A percentile compares a stretch with the other conserved stretches of the same genome.
Conservation (phyloP, 1,140 invertebrate species). For the Cherax quadricarinatus region DNA sequence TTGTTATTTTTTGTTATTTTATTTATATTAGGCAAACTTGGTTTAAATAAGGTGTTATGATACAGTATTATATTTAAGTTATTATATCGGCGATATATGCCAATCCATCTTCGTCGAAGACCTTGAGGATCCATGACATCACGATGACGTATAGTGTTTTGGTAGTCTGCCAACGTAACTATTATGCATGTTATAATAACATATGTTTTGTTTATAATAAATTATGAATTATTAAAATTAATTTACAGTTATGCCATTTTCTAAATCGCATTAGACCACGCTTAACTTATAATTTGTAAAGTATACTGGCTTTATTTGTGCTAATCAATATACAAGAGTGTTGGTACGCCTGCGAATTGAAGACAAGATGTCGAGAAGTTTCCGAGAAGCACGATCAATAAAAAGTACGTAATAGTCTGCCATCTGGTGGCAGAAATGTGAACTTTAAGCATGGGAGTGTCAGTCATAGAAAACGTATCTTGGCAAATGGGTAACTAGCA, state of each 20-base stretch:
- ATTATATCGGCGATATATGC: constrained; percentile 1
- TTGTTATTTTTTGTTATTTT: not conserved
- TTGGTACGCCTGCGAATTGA: constrained; percentile 43
- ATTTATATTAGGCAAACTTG: not conserved
- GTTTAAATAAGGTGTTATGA: not conserved
- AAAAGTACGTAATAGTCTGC: constrained; percentile 62
- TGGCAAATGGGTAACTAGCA: not conserved
- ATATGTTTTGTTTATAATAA: too few species aligned
- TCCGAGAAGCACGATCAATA: constrained; percentile 63
- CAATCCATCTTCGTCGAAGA: constrained; percentile 30
- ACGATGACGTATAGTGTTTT: constrained; percentile 60
- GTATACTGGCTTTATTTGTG: not conserved
- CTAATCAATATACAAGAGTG: not conserved
- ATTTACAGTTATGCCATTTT: too few species aligned
- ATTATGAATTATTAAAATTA: not conserved
- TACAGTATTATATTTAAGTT: not conserved
- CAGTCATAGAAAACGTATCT: not conserved
- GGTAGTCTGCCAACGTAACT: constrained; percentile 45
- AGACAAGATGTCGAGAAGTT: constrained; percentile 67
- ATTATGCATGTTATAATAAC: too few species aligned
- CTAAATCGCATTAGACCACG: too few species aligned
- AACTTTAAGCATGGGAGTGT: not conserved
- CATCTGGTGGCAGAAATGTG: constrained; percentile 53
- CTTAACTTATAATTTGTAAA: not conserved
- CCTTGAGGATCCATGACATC: constrained; percentile 62